These are phyloP conservation scores for Bucco capensis DNA, from an alignment of 2,113 vertebrate genomes.

Conservation along the genomic window DNA sequence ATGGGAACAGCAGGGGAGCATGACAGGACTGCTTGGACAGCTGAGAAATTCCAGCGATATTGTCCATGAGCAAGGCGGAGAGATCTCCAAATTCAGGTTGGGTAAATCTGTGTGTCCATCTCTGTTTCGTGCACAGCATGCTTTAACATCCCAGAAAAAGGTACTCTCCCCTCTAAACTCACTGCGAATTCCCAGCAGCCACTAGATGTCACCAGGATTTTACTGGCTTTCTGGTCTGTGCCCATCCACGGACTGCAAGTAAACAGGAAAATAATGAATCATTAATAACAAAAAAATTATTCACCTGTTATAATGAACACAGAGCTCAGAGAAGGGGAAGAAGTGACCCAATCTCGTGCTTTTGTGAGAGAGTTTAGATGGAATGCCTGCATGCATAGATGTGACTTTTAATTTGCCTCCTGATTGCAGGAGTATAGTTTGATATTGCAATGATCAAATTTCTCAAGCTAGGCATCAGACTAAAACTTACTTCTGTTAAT, in stretches of 20 bases:
- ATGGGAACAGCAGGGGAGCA: no score
- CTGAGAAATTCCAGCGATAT: not conserved
- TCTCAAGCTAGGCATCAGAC: not conserved
- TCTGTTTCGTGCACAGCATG: not conserved
- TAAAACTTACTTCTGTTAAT: not conserved
- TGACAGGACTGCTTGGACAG: not conserved
- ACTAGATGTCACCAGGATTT: slow-evolving; percentile 60
- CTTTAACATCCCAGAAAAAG: not conserved
- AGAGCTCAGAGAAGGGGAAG: not conserved
- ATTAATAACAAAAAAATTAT: not conserved
- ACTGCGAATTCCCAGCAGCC: not conserved
- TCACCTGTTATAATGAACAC: not conserved
- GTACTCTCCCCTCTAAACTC: not conserved
- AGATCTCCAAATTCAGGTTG: not conserved
- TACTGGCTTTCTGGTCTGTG: not conserved
- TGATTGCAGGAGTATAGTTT: not conserved
- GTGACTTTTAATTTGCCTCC: not conserved
- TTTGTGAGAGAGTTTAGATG: not conserved
- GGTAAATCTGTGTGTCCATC: not conserved
- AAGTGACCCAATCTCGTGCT: not conserved
- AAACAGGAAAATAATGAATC: not conserved
- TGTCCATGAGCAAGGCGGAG: not conserved
- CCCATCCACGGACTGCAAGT: rapidly evolving
- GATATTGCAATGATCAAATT: rapidly evolving
- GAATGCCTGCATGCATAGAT: not conserved